A percentile compares a stretch with the other conserved stretches of the same genome.
Conservation (phyloP, 2,113 vertebrate species). For the Plectropomus leopardus region DNA sequence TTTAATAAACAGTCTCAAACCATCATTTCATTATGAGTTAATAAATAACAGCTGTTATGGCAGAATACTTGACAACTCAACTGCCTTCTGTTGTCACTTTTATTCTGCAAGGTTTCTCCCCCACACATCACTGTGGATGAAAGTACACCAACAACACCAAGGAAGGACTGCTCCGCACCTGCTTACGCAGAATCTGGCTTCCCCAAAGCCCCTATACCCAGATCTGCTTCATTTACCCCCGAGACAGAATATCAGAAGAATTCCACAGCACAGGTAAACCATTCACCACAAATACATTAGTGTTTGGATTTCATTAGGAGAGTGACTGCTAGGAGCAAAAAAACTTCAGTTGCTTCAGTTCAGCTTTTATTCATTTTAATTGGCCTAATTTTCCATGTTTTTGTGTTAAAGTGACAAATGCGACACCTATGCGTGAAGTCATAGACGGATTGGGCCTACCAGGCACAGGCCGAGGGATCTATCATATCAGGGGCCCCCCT, state of each 20-base stretch:
- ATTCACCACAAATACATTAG: background rate
- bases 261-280: slow-evolving; percentile 69
- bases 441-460: too few relatives aligned
- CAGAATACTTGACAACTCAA: background rate
- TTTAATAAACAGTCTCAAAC: background rate
- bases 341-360: too few relatives aligned
- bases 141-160: slow-evolving; percentile 63
- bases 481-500: too few relatives aligned
- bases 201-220: slow-evolving; percentile 43
- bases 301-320: background rate
- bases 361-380: background rate
- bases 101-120: slow-evolving; percentile 43
- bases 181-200: slow-evolving; percentile 8
- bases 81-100: background rate
- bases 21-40: background rate
- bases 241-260: slow-evolving; percentile 60
- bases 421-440: too few relatives aligned
- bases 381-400: background rate
- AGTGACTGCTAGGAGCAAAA: background rate
- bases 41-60: background rate
- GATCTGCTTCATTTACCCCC: slow-evolving; percentile 68
- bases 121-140: slow-evolving; percentile 60
- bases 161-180: slow-evolving; percentile 40
- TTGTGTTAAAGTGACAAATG: too few relatives aligned
- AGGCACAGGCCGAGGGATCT: too few relatives aligned